Conservation (phyloP, 2,113 vertebrate species). For the Hippocampus mohnikei region DNA sequence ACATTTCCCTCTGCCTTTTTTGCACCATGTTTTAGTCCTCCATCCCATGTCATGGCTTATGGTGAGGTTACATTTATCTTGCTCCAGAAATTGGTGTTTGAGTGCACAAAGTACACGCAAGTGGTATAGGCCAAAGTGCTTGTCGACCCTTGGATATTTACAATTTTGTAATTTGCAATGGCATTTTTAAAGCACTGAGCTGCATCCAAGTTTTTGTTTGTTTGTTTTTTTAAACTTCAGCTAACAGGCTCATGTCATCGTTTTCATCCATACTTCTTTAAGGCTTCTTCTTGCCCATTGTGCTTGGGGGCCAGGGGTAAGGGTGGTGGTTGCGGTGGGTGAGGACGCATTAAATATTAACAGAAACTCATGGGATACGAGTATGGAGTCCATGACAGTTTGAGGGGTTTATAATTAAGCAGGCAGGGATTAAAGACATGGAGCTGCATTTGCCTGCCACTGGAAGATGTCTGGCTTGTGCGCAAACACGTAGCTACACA, state of each 20-base stretch:
- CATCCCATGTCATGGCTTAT: constrained; percentile 32
- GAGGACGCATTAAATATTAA: constrained; percentile 59
- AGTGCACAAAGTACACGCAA: constrained; percentile 35
- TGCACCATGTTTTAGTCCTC: constrained; percentile 47
- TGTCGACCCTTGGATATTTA: constrained; percentile 28
- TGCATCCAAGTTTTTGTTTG: not conserved
- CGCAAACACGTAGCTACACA: constrained; percentile 2
- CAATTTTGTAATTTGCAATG: constrained; percentile 7
- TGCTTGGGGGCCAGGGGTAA: constrained; percentile 37
- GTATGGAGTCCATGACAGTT: constrained; percentile 55
- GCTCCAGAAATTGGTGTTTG: constrained; percentile 42
- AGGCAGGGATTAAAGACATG: constrained; percentile 58
- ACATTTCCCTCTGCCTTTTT: constrained; percentile 20
- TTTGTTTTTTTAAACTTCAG: not conserved
- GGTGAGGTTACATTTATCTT: constrained; percentile 56
- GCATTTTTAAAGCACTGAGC: constrained; percentile 16
- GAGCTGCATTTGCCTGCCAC: constrained; percentile 16
- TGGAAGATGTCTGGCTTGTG: constrained; percentile 4
- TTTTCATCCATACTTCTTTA: not conserved
- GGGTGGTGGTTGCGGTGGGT: not conserved
- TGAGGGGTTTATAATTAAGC: constrained; percentile 73
- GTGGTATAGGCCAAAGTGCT: constrained; percentile 35
- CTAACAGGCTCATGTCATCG: not conserved
- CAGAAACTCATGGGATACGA: constrained; percentile 45
- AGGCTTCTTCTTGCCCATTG: constrained; percentile 24